Conservation (phyloP, 2,888 invertebrate species). For the Watsonalla cultraria region DNA sequence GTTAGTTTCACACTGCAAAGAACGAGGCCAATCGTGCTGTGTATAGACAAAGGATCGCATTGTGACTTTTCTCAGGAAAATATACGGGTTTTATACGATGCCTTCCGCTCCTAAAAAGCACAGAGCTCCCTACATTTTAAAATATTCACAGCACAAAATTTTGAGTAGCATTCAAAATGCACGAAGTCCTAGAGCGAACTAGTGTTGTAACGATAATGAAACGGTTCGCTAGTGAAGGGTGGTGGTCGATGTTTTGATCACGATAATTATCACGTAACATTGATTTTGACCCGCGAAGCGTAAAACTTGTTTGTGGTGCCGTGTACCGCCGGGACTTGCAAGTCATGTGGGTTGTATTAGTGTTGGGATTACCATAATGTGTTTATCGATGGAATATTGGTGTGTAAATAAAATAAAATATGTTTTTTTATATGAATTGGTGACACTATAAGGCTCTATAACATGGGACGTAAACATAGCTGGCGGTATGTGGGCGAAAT, state of each 20-base stretch:
- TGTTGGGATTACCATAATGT: conserved; percentile 1
- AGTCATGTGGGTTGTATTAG: conserved; percentile 6
- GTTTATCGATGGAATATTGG: neutral
- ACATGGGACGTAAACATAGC: too few species aligned
- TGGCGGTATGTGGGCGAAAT: too few species aligned
- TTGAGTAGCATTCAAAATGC: neutral
- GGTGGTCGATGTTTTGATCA: neutral
- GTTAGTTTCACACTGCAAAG: too few species aligned
- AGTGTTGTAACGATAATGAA: conserved; percentile 4
- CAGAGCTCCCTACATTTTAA: neutral
- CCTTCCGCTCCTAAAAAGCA: neutral
- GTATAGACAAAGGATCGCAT: too few species aligned
- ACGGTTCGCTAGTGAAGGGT: conserved; percentile 1
- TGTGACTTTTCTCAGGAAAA: too few species aligned
- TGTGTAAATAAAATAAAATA: neutral
- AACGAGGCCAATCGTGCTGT: too few species aligned
- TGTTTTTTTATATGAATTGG: too few species aligned
- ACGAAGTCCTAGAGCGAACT: neutral
- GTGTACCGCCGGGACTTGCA: conserved; percentile 3
- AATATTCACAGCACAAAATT: neutral
- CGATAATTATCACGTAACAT: conserved; percentile 7
- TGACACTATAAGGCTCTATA: too few species aligned
- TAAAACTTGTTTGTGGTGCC: conserved; percentile 5
- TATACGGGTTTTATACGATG: too few species aligned
- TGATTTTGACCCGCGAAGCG: conserved; percentile 13